Conservation (phyloP, 2,113 vertebrate genomes). For the Tachycineta bicolor region DNA sequence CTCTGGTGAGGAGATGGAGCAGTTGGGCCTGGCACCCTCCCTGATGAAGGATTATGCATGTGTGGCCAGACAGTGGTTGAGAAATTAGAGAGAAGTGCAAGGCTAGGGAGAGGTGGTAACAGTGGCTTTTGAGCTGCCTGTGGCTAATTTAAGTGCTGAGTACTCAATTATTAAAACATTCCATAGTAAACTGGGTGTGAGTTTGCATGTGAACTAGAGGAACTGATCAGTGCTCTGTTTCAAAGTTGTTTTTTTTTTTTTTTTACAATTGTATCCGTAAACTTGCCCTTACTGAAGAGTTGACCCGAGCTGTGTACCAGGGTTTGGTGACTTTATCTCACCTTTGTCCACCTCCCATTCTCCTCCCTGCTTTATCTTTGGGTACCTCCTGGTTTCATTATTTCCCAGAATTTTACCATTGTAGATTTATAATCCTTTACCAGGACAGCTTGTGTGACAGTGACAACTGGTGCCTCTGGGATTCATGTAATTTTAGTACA, state of each 20-base stretch:
- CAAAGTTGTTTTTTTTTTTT: not conserved
- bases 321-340: not conserved
- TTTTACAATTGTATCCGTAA: not conserved
- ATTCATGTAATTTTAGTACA: not conserved
- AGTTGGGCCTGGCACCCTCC: not conserved
- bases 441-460: not conserved
- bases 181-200: not conserved
- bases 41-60: fast-evolving
- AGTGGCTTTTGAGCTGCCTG: not conserved
- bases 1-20: not conserved
- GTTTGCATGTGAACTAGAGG: not conserved
- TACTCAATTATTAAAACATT: fast-evolving
- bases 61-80: not conserved
- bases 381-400: not conserved
- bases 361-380: not conserved
- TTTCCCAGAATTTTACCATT: not conserved
- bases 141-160: not conserved
- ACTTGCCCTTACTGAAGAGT: not conserved
- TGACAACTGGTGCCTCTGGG: not conserved
- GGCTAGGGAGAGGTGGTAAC: not conserved
- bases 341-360: not conserved
- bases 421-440: not conserved
- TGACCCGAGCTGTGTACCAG: not conserved
- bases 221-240: not conserved
- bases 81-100: not conserved